Base-by-base conservation (phyloP, 2,888 invertebrate species). In the Dryococelus australis region DNA sequence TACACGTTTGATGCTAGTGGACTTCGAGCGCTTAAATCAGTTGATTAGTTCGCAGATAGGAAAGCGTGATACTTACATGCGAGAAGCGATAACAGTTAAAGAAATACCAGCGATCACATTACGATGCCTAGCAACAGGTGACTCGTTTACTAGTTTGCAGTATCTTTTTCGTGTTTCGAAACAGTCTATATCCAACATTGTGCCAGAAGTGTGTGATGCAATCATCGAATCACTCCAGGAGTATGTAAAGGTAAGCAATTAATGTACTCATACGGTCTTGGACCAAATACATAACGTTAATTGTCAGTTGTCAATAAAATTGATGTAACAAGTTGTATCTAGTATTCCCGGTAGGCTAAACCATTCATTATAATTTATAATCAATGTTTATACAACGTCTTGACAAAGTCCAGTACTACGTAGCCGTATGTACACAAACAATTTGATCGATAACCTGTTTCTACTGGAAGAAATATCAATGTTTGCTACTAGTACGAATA, bases 141-240 rank as follows among this genome's bases (percentile, higher is more conserved):
- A 81, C 81, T 81, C 27, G 10, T 81, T 8, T 35, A 81, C 28
- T 35, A 81, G 81, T 81, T 10, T 81, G 12, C 81, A 27, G 35
- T 79, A 79, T 79, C 6, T 79, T 26, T 81, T 27, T 35, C 27
- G 26, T 81, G 35, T 81, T 12, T 27, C 28, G 12, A 81, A 81
- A 81, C 81, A 16, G 81, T 35, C 28, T 35, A 35, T 81, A 81
- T 27, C 81, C 12, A 81, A 35, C 27, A 81, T 81, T 35, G 35
- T 81, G 6, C 27, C 81, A 12, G 81, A 81, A 81, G 81, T 81
- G 9, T 81, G 81, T 81, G 81, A 81, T 27, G 81, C 27, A 5
- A 81, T 10, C 81, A 81, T 79, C 20, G 79, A 79, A 79, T 24
- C 79, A 79, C 6, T 79, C 24, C 24, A 79, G 79, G 20, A 79